Conservation (phyloP, 2,888 invertebrate species). For the Tortrix viridana region DNA sequence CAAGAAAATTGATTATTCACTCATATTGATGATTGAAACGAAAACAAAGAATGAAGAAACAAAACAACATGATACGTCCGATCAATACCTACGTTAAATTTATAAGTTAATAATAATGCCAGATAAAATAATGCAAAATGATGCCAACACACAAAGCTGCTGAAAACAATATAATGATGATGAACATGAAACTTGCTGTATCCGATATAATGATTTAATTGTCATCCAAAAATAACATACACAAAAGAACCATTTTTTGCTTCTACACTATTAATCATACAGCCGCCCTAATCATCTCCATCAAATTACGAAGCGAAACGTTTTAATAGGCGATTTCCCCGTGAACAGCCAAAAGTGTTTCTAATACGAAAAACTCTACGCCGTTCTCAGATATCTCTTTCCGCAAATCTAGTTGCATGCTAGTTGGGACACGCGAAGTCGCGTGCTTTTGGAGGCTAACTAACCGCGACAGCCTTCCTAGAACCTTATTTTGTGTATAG, state of each 20-base stretch:
- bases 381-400: constrained; percentile 31
- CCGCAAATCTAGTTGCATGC: constrained; percentile 38
- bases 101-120: too few species aligned
- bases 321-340: constrained; percentile 30
- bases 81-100: too few species aligned
- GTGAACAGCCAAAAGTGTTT: constrained; percentile 22
- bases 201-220: constrained; percentile 16
- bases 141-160: too few species aligned
- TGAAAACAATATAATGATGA: too few species aligned
- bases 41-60: too few species aligned
- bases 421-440: constrained; percentile 40
- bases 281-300: constrained; percentile 17
- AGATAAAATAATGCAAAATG: too few species aligned
- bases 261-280: constrained; percentile 18
- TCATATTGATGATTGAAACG: too few species aligned
- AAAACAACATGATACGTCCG: too few species aligned
- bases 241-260: constrained; percentile 11
- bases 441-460: constrained; percentile 39
- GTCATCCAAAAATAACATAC: neutral
- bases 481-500: constrained; percentile 35
- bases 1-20: too few species aligned
- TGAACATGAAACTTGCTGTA: too few species aligned
- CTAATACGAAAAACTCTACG: constrained; percentile 32
- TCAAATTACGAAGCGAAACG: constrained; percentile 19
- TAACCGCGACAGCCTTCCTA: constrained; percentile 38